Conservation (phyloP, 2,888 invertebrate genomes). For the Portevinia maculata region DNA sequence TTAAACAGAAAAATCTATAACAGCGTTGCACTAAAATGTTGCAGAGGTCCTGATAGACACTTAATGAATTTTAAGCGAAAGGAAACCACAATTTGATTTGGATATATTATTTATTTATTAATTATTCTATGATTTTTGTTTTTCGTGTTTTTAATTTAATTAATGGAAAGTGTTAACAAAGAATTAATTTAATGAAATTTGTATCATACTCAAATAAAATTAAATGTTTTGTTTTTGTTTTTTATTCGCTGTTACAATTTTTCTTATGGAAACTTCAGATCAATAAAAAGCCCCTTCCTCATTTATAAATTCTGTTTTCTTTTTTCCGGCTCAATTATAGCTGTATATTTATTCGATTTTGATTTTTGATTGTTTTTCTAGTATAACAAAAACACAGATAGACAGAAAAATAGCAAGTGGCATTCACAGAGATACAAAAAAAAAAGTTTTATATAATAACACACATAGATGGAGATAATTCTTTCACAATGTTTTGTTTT, state of each 20-base stretch:
- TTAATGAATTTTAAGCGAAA: neutral
- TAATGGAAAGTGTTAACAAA: slow-evolving; percentile 67
- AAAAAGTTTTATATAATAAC: slow-evolving; percentile 39
- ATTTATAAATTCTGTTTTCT: neutral
- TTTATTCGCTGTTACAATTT: slow-evolving; percentile 12
- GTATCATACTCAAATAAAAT: slow-evolving; percentile 37
- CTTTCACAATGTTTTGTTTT: slow-evolving; percentile 8
- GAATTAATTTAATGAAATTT: slow-evolving; percentile 52
- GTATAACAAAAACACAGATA: neutral
- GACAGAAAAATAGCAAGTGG: slow-evolving; percentile 9
- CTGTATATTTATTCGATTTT: slow-evolving; percentile 1
- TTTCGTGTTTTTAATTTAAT: slow-evolving; percentile 33
- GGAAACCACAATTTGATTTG: slow-evolving; percentile 20
- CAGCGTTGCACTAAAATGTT: too few relatives aligned
- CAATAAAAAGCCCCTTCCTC: slow-evolving; percentile 19
- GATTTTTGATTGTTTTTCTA: neutral
- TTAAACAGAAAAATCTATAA: too few relatives aligned
- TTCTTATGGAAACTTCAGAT: slow-evolving; percentile 25
- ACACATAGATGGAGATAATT: slow-evolving; percentile 7
- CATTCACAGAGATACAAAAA: slow-evolving; percentile 15
- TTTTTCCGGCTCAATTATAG: neutral
- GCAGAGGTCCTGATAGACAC: too few relatives aligned
- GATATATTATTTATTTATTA: slow-evolving; percentile 70
- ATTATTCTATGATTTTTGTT: slow-evolving; percentile 60
- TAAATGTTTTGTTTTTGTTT: slow-evolving; percentile 3